Percentiles rank a stretch among this genome's conserved stretches.
These are phyloP conservation scores for Seriola rivoliana DNA, from an alignment of 2,113 vertebrate genomes.

Conservation along the genomic window DNA sequence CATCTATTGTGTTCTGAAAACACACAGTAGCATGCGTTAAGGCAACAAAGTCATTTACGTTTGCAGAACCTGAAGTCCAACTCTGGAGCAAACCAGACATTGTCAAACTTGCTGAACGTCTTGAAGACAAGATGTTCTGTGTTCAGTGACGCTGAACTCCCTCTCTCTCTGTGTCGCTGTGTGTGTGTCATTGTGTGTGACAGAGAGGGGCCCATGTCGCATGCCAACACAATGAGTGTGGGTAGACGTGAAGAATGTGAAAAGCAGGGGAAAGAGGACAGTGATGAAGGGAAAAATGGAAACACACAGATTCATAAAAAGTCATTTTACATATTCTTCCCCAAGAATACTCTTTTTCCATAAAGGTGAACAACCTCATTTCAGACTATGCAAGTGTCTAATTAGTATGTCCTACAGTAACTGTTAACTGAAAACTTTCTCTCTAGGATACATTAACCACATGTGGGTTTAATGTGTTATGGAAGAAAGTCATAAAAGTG, in stretches of 20 bases:
- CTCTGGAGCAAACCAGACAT: conserved; percentile 7
- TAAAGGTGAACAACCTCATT: neutral
- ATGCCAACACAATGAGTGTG: conserved; percentile 55
- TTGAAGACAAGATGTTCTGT: conserved; percentile 54
- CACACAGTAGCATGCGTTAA: conserved; percentile 9
- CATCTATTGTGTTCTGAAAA: conserved; percentile 15
- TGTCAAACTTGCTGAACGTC: conserved; percentile 17
- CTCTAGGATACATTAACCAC: neutral
- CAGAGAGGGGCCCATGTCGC: conserved; percentile 17
- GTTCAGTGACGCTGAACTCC: conserved; percentile 41
- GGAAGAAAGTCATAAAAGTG: neutral
- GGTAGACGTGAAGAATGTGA: conserved; percentile 68
- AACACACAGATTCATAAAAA: conserved; percentile 5
- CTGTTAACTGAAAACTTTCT: neutral
- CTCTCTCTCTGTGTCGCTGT: neutral
- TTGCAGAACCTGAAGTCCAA: neutral
- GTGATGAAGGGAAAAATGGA: neutral
- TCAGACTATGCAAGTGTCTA: neutral
- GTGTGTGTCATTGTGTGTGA: conserved; percentile 23
- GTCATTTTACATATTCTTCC: neutral
- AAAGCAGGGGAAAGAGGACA: conserved; percentile 11
- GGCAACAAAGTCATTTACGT: neutral
- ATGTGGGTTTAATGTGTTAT: neutral
- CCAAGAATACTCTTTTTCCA: neutral
- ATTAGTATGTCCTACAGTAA: neutral